Evolutionary conservation across 2,888 invertebrate species (phyloP).

Genomic region (Anarsia innoxiella): DNA sequence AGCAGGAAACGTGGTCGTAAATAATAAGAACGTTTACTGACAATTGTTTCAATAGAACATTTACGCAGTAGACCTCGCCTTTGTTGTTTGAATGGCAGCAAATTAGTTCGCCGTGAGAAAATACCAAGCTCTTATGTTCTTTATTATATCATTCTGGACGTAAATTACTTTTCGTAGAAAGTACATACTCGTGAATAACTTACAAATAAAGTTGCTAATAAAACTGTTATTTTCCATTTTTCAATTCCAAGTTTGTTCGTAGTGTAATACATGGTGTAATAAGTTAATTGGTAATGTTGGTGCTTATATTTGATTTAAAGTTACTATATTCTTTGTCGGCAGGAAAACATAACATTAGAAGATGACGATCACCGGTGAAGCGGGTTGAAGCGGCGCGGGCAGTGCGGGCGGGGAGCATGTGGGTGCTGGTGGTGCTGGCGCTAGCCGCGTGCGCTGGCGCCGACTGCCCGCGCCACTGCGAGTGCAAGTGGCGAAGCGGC

Average conservation of each 20-base stretch:
- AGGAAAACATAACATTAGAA: constrained; percentile 47
- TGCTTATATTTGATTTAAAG: too few species aligned
- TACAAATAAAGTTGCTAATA: too few species aligned
- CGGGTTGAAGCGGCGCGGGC: constrained; percentile 60
- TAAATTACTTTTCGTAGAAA: too few species aligned
- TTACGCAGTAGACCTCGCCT: constrained; percentile 39
- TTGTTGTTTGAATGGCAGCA: constrained; percentile 30
- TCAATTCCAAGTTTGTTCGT: too few species aligned
- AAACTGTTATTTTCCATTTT: too few species aligned
- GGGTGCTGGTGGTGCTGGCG: constrained; percentile 69
- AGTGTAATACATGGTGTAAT: too few species aligned
- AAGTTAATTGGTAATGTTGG: too few species aligned
- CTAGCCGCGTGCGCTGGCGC: constrained; percentile 71
- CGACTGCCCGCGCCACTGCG: constrained; percentile 85
- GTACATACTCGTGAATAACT: too few species aligned
- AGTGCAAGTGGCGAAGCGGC: constrained; percentile 92
- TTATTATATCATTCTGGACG: too few species aligned
- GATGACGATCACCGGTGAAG: constrained; percentile 58
- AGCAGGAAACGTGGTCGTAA: constrained; percentile 39
- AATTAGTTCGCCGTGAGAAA: constrained; percentile 29
- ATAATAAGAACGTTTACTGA: constrained; percentile 49
- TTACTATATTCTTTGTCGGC: constrained; percentile 27
- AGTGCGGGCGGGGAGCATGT: constrained; percentile 73
- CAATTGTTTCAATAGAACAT: constrained; percentile 40
- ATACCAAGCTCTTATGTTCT: too few species aligned